Conservation (phyloP, 1,140 invertebrate genomes). For the Sweltsa coloradensis region DNA sequence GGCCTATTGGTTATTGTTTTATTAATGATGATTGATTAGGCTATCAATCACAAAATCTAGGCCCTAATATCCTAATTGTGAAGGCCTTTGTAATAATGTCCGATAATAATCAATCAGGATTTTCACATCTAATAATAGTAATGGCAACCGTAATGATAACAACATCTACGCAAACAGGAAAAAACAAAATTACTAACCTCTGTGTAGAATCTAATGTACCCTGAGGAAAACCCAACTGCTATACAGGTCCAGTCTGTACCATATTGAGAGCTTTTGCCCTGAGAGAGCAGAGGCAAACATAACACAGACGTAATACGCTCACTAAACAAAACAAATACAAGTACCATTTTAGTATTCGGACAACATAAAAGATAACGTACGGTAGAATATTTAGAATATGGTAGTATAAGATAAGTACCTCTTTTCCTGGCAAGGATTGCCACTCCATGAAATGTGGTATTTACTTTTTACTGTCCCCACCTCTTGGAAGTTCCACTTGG, state of each 20-base stretch:
- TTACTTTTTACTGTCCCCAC: slow-evolving; percentile 33
- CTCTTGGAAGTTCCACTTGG: slow-evolving; percentile 38
- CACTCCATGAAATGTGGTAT: slow-evolving; percentile 33
- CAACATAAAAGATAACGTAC: background rate
- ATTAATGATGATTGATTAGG: no score
- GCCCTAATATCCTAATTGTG: no score
- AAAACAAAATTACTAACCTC: slow-evolving; percentile 40
- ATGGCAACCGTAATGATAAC: background rate
- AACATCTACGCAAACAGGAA: slow-evolving; percentile 2
- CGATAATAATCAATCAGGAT: background rate
- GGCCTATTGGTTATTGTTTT: no score
- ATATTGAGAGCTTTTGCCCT: slow-evolving; percentile 49
- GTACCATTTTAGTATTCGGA: background rate
- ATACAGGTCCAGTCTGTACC: slow-evolving; percentile 90
- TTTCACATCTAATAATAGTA: background rate
- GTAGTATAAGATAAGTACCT: slow-evolving; percentile 24
- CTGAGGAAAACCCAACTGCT: slow-evolving; percentile 72
- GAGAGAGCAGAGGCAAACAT: slow-evolving; percentile 50
- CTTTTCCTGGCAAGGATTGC: slow-evolving; percentile 26
- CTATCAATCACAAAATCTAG: no score
- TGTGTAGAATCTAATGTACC: slow-evolving; percentile 78
- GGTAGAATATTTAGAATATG: background rate
- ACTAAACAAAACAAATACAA: slow-evolving; percentile 28
- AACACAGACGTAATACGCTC: slow-evolving; percentile 42
- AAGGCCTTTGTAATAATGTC: no score